Evolutionary conservation across 2,888 invertebrate species (phyloP).

Genomic region (Chymomyza amoena): DNA sequence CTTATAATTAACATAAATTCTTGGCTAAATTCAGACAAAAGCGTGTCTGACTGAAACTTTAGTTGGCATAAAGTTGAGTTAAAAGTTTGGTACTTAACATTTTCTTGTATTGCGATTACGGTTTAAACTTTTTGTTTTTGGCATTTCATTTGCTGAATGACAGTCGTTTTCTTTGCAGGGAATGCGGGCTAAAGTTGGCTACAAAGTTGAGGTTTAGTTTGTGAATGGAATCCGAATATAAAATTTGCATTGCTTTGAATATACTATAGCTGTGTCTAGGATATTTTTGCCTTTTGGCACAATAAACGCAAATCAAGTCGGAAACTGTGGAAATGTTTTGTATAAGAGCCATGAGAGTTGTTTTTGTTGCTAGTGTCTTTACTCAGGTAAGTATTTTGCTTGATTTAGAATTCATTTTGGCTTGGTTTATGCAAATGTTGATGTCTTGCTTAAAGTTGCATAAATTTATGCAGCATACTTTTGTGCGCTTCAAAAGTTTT

Average conservation of each 20-base stretch:
- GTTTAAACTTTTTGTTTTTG: constrained; percentile 1
- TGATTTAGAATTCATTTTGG: constrained; percentile 30
- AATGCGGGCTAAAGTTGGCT: background rate
- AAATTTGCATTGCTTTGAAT: constrained; percentile 11
- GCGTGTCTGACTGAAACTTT: background rate
- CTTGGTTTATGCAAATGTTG: constrained; percentile 37
- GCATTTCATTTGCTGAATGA: constrained; percentile 9
- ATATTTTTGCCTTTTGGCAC: background rate
- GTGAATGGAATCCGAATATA: background rate
- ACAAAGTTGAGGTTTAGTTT: background rate
- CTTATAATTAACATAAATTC: constrained; percentile 22
- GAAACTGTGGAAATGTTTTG: constrained; percentile 11
- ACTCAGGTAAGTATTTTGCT: background rate
- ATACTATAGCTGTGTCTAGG: background rate
- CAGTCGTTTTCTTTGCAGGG: background rate
- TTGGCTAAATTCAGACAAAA: constrained; percentile 9
- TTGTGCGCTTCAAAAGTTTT: background rate
- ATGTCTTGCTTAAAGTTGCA: constrained; percentile 22
- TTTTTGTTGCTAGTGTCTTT: background rate
- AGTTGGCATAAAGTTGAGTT: background rate
- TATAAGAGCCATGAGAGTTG: background rate
- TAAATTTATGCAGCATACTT: constrained; percentile 25
- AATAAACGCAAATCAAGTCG: constrained; percentile 1
- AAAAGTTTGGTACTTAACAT: constrained; percentile 6
- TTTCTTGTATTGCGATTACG: constrained; percentile 2